Conservation (phyloP, 1,140 invertebrate species). For the Bombus vancouverensis region DNA sequence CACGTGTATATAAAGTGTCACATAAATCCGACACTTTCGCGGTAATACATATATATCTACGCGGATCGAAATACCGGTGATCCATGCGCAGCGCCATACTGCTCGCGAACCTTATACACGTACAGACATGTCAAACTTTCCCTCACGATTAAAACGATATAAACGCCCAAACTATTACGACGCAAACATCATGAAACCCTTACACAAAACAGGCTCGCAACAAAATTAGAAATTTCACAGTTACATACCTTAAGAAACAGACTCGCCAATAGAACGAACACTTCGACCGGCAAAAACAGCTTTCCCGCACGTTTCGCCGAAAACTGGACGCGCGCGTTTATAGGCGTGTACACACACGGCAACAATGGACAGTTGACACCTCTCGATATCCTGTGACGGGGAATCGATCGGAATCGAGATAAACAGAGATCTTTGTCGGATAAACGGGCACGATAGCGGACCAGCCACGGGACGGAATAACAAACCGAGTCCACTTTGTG, state of each 20-base stretch:
- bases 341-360: conserved; percentile 16
- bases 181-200: background rate
- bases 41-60: background rate
- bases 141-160: background rate
- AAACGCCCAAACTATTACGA: background rate
- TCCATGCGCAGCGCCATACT: background rate
- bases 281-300: conserved; percentile 18
- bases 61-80: conserved; percentile 5
- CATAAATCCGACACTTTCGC: conserved; percentile 24
- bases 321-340: conserved; percentile 1
- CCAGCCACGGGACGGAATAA: background rate
- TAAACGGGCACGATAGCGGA: background rate
- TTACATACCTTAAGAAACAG: conserved; percentile 14
- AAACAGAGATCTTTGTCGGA: conserved; percentile 11
- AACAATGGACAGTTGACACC: background rate
- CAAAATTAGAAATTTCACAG: background rate
- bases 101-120: background rate
- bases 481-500: conserved; percentile 18
- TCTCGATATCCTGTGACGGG: background rate
- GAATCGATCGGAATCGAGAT: conserved; percentile 23
- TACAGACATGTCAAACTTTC: background rate
- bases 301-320: background rate
- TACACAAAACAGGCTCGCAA: background rate
- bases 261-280: conserved; percentile 6
- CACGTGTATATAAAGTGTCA: background rate